Evolutionary conservation across 2,113 vertebrate genomes (phyloP).

Genomic region (Caloenas nicobarica): DNA sequence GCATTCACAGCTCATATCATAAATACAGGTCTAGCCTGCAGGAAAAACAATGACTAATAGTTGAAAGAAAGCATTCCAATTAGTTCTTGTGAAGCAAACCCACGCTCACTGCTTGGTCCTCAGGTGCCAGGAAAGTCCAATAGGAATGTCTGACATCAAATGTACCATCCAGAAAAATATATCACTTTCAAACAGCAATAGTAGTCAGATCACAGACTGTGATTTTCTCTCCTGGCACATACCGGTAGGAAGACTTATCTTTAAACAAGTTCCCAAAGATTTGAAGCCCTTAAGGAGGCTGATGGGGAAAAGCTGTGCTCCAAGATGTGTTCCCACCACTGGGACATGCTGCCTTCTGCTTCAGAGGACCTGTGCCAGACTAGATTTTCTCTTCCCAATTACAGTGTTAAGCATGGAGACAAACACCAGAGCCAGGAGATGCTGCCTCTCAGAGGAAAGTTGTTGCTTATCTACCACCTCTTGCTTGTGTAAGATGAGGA

Average conservation of each 20-base stretch:
- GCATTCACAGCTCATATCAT: conserved; percentile 12
- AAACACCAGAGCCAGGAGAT: background rate
- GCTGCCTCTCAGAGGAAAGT: background rate
- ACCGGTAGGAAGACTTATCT: background rate
- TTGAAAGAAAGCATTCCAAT: conserved; percentile 44
- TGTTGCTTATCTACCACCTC: background rate
- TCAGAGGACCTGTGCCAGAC: background rate
- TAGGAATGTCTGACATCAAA: conserved; percentile 15
- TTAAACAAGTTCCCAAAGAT: background rate
- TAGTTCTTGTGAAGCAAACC: conserved; percentile 30
- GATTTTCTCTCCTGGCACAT: background rate
- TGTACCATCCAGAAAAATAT: background rate
- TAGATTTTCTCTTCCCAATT: background rate
- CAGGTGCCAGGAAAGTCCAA: conserved; percentile 3
- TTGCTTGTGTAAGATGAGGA: background rate
- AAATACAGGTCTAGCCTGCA: conserved; percentile 43
- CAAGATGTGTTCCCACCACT: background rate
- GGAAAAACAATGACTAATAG: conserved; percentile 55
- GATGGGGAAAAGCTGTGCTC: background rate
- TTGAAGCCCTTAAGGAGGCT: background rate
- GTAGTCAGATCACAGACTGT: background rate
- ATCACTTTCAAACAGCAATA: background rate
- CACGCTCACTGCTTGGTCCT: background rate
- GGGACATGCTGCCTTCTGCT: background rate
- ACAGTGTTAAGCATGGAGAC: background rate